Base-by-base conservation (phyloP, 1,140 invertebrate species). In the Pachypeltis micranthus region DNA sequence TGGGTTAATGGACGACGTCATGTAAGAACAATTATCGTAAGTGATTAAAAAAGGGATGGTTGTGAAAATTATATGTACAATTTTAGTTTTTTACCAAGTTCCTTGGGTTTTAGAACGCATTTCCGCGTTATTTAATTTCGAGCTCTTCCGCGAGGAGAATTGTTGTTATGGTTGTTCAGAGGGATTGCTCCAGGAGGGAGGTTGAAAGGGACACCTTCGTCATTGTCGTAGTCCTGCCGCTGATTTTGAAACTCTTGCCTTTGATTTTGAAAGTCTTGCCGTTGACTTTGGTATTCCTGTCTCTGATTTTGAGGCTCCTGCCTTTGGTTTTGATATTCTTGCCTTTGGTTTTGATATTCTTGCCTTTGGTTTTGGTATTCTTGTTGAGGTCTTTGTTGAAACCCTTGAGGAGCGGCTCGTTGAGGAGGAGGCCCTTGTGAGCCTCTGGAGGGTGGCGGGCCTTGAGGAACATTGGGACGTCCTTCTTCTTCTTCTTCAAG, bases 401-500 rank as follows among this genome's bases (percentile, higher is more conserved):
- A 39, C 44, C 58, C 23, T 21, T 34, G 60, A 27, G 44, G 62
- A 12, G 47, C 19, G 34, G 47, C 26, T 19, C 25, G 51, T 1
- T 60, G 57, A 59, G 56, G 34, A 10, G 56, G 51, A 24, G 39
- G 56, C 12, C 21, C 29, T 28, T 59, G 59, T n/a, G 25, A 34
- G 23, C 27, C 25, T 1, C 61, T 63, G 16, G 62, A 62, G n/a
- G 64, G 14, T 63, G 1, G 65, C 63, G 25, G 14, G 26, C 29
- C 3, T n/a, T 61, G 44, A 24, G 34, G 25, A 4, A 47, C 34
- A 47, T 27, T 54, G 1, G n/a, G 44, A 62, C 64, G 28, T 23
- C 51, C 44, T 29, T 60, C 58, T 12, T 70, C 68, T 12, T 67
- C 67, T 21, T 69, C 80, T 66, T 81, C 80, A 31, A 78, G 77